Evolutionary conservation across 2,797 vertebrate genomes (phyloP).

Genomic region (Macropus fuliginosus): DNA sequence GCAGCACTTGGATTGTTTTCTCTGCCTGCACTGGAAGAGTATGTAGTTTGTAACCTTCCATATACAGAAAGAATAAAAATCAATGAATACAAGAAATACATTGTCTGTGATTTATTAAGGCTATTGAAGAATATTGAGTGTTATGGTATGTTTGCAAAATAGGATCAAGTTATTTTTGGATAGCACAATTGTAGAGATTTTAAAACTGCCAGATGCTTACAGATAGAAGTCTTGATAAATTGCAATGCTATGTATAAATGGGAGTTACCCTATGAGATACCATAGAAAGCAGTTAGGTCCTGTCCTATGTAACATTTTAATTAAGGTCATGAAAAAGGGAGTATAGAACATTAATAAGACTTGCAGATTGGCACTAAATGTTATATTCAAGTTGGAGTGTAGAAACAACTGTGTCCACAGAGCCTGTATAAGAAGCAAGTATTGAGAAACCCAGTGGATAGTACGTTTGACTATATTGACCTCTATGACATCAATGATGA

Average conservation of each 20-base stretch:
- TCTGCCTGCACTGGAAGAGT: accelerated
- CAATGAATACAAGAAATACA: neutral
- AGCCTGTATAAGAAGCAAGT: neutral
- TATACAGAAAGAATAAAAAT: neutral
- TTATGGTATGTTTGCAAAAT: neutral
- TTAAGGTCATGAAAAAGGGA: neutral
- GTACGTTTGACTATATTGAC: neutral
- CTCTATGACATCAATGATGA: neutral
- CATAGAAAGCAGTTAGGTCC: accelerated
- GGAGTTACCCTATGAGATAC: neutral
- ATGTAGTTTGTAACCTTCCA: neutral
- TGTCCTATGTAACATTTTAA: no score
- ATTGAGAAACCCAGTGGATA: neutral
- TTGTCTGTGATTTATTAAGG: neutral
- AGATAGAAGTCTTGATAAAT: no score
- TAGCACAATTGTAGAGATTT: neutral
- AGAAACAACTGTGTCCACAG: neutral
- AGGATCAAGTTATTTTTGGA: neutral
- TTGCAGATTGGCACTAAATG: neutral
- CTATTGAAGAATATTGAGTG: neutral
- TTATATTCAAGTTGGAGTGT: neutral
- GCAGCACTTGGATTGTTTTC: neutral
- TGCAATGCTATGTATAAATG: neutral
- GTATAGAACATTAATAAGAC: neutral
- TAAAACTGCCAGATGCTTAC: neutral